Evolutionary conservation across 2,888 invertebrate species (phyloP).

Genomic region (Heliconius hortense): DNA sequence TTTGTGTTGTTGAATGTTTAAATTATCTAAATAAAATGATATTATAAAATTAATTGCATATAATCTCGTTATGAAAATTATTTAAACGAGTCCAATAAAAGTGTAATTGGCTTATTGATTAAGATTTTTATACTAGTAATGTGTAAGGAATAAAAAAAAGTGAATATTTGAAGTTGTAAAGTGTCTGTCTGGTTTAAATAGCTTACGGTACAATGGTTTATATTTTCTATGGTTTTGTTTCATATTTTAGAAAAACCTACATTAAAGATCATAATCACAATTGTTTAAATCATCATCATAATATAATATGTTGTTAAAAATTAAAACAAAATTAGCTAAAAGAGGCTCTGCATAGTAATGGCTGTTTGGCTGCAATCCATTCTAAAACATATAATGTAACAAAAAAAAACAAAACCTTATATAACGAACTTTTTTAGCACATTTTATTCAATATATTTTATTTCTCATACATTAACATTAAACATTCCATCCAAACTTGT

Average conservation of each 20-base stretch:
- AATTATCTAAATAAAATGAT: conserved; percentile 5
- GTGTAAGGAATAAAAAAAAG: background rate
- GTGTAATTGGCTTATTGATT: conserved; percentile 1
- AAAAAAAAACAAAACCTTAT: background rate
- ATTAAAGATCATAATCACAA: background rate
- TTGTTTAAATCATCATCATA: background rate
- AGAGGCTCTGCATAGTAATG: background rate
- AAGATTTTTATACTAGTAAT: conserved; percentile 16
- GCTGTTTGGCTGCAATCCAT: background rate
- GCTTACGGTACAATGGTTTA: background rate
- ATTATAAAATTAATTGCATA: conserved; percentile 10
- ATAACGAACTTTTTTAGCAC: background rate
- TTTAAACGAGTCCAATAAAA: conserved; percentile 13
- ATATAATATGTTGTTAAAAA: background rate
- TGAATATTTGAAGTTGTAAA: background rate
- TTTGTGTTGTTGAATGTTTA: conserved; percentile 8
- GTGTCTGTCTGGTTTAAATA: background rate
- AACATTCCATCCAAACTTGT: conserved; percentile 61
- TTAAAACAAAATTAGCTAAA: background rate
- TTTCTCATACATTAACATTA: conserved; percentile 48
- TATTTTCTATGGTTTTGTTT: background rate
- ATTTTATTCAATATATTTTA: conserved; percentile 2
- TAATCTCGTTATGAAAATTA: conserved; percentile 1
- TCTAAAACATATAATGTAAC: background rate
- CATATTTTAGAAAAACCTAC: background rate